These are phyloP conservation scores for Australoheros scitulus DNA, from an alignment of 2,113 vertebrate genomes.

Conservation along the genomic window DNA sequence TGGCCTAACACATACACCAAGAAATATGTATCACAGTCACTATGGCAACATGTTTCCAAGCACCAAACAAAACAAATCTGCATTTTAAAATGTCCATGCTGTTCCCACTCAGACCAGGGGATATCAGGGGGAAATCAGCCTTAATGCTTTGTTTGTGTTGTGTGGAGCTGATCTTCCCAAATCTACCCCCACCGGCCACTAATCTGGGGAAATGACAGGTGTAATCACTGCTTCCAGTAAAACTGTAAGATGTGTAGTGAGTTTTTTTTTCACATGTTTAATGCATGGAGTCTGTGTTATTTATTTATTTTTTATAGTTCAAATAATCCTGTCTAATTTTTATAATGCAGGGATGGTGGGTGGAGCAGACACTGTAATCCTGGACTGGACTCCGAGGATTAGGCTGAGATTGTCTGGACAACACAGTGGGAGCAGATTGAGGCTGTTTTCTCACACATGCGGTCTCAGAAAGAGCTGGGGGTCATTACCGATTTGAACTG, in stretches of 20 bases:
- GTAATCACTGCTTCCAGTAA: conserved; percentile 22
- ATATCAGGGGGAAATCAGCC: conserved; percentile 28
- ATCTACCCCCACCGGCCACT: conserved; percentile 18
- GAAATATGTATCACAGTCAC: conserved; percentile 31
- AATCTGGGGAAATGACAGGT: conserved; percentile 37
- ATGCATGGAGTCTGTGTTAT: background rate
- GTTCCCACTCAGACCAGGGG: conserved; percentile 6
- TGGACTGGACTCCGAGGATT: conserved; percentile 68
- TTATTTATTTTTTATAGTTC: conserved; percentile 12
- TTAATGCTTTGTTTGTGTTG: conserved; percentile 47
- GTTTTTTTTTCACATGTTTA: background rate
- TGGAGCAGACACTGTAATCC: conserved; percentile 70
- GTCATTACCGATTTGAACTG: conserved; percentile 33
- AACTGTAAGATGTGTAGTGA: conserved; percentile 1
- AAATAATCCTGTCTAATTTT: conserved; percentile 62
- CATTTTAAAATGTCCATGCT: conserved; percentile 3
- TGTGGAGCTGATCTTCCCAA: conserved; percentile 24
- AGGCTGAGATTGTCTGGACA: conserved; percentile 68
- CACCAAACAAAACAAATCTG: conserved; percentile 46
- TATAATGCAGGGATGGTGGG: conserved; percentile 45
- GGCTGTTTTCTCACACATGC: conserved; percentile 50
- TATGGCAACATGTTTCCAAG: conserved; percentile 45
- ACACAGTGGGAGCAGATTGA: conserved; percentile 55
- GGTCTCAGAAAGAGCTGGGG: background rate
- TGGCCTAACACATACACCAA: conserved; percentile 18